Evolutionary conservation across 2,113 vertebrate genomes (phyloP).

Genomic region (Chamaea fasciata): DNA sequence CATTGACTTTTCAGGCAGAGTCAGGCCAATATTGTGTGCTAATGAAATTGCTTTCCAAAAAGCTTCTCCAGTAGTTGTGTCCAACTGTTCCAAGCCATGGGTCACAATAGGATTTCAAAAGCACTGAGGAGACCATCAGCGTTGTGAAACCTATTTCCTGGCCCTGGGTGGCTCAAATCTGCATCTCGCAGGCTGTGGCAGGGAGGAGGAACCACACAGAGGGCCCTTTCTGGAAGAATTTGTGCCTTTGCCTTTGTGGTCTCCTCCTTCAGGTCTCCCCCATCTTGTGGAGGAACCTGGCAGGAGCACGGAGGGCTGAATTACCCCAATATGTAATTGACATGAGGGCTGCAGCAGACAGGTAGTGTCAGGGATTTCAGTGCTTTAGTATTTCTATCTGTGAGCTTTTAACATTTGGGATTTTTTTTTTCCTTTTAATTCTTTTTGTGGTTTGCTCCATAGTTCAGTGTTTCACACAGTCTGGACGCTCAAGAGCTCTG

Average conservation of each 20-base stretch:
- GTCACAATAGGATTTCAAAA: conserved; percentile 4
- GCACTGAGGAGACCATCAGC: background rate
- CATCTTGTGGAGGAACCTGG: background rate
- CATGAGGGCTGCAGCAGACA: fast-evolving
- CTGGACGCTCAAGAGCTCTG: background rate
- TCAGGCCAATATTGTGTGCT: conserved; percentile 45
- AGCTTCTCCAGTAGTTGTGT: conserved; percentile 25
- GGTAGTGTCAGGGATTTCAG: background rate
- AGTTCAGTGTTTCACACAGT: background rate
- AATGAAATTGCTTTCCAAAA: conserved; percentile 52
- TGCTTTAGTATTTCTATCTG: background rate
- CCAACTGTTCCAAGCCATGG: conserved; percentile 18
- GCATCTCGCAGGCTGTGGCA: background rate
- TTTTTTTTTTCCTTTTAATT: background rate
- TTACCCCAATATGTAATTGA: fast-evolving
- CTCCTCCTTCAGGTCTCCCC: background rate
- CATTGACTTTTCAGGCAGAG: conserved; percentile 19
- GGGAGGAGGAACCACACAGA: background rate
- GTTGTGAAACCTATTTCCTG: background rate
- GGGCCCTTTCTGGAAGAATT: background rate
- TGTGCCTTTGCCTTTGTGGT: background rate
- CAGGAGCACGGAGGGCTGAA: background rate
- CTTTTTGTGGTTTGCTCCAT: background rate
- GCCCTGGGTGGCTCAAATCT: background rate
- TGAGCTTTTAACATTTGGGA: background rate